Percentiles rank a stretch among this genome's conserved stretches.
phyloP scores from a whole-genome alignment of 1,140 invertebrate species.

The Orchesella cincta region DNA sequence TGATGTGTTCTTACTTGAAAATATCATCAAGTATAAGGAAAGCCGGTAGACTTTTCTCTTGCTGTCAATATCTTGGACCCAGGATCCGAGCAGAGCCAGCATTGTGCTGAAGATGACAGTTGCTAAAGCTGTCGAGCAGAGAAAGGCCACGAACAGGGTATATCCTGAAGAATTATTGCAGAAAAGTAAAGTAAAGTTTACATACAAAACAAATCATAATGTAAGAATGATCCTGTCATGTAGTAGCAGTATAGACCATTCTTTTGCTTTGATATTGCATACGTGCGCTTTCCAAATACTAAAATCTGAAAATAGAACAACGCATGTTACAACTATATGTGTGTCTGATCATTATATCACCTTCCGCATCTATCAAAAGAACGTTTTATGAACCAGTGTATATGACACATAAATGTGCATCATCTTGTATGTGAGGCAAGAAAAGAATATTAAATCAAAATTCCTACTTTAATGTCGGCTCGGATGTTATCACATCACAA shows the following conservation, averaged over 20 bases:
- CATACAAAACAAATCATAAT: background rate
- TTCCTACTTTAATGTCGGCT: no score
- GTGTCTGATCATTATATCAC: no score
- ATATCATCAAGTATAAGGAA: slow-evolving; percentile 34
- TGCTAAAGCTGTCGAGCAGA: slow-evolving; percentile 28
- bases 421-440: no score
- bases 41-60: slow-evolving; percentile 40
- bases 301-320: background rate
- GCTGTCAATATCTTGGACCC: slow-evolving; percentile 40
- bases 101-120: slow-evolving; percentile 30
- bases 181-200: background rate
- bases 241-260: no score
- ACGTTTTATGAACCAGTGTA: no score
- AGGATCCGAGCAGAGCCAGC: slow-evolving; percentile 35
- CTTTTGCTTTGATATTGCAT: background rate
- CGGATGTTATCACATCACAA: no score
- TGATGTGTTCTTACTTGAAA: slow-evolving; percentile 34
- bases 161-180: slow-evolving; percentile 16
- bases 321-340: no score
- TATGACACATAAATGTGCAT: no score
- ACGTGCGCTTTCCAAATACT: background rate
- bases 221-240: no score
- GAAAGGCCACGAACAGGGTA: slow-evolving; percentile 33
- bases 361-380: no score
- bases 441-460: no score